Conservation (phyloP, 2,113 vertebrate species). For the Motacilla alba region DNA sequence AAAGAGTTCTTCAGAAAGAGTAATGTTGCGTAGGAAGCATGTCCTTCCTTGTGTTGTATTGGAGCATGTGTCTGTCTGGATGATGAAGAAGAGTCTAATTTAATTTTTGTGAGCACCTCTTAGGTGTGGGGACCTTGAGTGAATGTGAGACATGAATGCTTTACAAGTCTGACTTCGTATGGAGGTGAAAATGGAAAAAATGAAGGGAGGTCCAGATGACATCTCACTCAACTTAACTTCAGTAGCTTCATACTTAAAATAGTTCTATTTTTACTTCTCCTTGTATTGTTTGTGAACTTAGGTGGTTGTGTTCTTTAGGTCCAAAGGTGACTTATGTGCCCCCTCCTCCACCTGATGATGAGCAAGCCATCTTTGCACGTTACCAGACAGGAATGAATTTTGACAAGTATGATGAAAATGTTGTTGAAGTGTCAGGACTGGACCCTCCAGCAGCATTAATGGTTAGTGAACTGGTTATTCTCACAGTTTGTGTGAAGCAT, state of each 20-base stretch:
- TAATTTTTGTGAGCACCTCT: neutral
- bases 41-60: neutral
- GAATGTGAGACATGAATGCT: neutral
- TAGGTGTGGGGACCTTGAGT: neutral
- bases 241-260: neutral
- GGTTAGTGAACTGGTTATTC: conserved; percentile 71
- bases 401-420: conserved; percentile 89
- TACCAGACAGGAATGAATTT: conserved; percentile 91
- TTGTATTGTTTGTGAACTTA: neutral
- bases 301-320: conserved; percentile 62
- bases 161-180: neutral
- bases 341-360: conserved; percentile 84
- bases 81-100: neutral
- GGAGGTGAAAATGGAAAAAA: neutral
- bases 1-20: neutral
- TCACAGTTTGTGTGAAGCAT: neutral
- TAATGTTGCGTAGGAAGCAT: neutral
- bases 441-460: conserved; percentile 82
- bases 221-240: neutral
- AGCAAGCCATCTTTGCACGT: conserved; percentile 83
- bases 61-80: neutral
- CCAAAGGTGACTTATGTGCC: conserved; percentile 89
- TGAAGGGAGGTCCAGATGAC: neutral
- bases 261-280: neutral
- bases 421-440: conserved; percentile 85